A percentile compares a stretch with the other conserved stretches of the same genome.
phyloP scores from a whole-genome alignment of 30 jellyfish, hydroid and myxozoan species.

The Pseudorhiza aurosa region DNA sequence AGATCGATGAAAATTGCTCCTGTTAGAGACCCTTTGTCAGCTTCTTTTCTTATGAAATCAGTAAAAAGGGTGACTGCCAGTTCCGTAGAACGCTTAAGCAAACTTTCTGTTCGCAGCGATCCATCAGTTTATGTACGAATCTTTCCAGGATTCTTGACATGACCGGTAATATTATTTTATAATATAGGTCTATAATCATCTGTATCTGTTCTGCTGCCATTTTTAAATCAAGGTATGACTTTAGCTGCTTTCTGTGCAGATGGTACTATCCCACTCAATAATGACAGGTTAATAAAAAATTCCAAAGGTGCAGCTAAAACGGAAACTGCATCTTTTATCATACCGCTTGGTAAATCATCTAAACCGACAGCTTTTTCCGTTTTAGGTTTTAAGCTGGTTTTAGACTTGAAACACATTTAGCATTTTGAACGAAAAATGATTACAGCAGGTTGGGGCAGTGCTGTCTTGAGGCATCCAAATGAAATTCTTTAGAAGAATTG shows the following conservation, averaged over 20 bases:
- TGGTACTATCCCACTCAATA: conserved; percentile 58
- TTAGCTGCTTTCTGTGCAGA: conserved; percentile 68
- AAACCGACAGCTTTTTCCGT: conserved; percentile 28
- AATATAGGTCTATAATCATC: conserved; percentile 73
- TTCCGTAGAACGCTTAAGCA: conserved; percentile 71
- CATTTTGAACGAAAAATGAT: conserved; percentile 5
- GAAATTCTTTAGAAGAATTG: conserved; percentile 5
- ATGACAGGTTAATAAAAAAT: conserved; percentile 22
- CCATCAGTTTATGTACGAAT: conserved; percentile 67
- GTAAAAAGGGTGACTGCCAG: conserved; percentile 60
- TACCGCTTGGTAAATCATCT: background rate
- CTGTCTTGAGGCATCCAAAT: conserved; percentile 36
- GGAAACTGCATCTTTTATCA: conserved; percentile 38
- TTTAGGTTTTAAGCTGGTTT: conserved; percentile 32
- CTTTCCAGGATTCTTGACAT: conserved; percentile 63
- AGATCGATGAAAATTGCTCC: conserved; percentile 65
- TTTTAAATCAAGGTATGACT: conserved; percentile 60
- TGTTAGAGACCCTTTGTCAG: conserved; percentile 62
- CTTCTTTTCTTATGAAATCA: conserved; percentile 60
- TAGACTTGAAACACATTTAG: conserved; percentile 23
- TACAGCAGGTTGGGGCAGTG: background rate
- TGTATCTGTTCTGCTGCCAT: conserved; percentile 45
- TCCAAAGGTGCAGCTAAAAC: conserved; percentile 41
- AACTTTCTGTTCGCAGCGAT: conserved; percentile 55
- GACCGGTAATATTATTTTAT: conserved; percentile 54